phyloP scores from a whole-genome alignment of 2,113 vertebrate genomes.

The Oncorhynchus mykiss region DNA sequence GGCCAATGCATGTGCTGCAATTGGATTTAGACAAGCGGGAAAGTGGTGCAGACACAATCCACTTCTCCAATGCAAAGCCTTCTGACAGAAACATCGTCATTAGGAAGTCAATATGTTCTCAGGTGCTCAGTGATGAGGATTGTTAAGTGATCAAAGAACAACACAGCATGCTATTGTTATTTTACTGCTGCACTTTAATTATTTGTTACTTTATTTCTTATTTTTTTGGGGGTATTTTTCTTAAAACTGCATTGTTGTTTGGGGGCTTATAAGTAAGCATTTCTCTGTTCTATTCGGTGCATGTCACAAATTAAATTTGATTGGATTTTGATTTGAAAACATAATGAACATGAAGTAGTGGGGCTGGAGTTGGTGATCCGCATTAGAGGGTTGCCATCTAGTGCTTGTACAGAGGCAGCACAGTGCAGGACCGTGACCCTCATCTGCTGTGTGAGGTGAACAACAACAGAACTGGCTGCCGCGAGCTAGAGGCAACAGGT shows the following conservation, averaged over 20 bases:
- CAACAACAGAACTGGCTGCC: slow-evolving; percentile 9
- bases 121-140: neutral
- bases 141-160: neutral
- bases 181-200: no score
- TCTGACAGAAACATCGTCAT: neutral
- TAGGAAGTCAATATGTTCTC: neutral
- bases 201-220: no score
- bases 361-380: slow-evolving; percentile 31
- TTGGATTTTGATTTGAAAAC: neutral
- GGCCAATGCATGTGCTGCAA: slow-evolving; percentile 19
- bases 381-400: slow-evolving; percentile 63
- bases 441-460: neutral
- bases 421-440: slow-evolving; percentile 30
- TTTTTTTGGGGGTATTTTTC: no score
- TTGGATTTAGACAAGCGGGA: neutral
- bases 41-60: neutral
- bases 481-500: slow-evolving; percentile 12
- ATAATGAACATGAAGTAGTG: neutral
- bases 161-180: neutral
- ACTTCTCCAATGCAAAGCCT: neutral
- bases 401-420: slow-evolving; percentile 33
- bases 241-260: no score
- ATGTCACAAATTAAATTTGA: no score
- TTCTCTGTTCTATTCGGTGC: no score
- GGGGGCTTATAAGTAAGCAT: no score